Percentiles rank a stretch among this genome's conserved stretches.
Evolutionary conservation across 2,113 vertebrate genomes (phyloP).

Genomic region (Empidonax traillii): DNA sequence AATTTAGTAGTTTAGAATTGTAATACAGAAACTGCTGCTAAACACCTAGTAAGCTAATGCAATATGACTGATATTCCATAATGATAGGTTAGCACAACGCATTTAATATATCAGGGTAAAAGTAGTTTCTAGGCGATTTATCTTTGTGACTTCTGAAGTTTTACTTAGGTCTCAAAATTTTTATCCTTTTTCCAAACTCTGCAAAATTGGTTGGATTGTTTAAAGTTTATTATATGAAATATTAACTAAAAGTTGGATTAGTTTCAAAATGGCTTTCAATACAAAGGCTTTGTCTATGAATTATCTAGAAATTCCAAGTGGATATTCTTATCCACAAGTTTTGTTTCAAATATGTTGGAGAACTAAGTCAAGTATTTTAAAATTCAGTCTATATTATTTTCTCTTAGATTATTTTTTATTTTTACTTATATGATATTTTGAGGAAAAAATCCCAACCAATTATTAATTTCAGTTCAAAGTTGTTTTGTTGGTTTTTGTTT

Average conservation of each 20-base stretch:
- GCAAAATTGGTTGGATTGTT: background rate
- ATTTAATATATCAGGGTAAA: background rate
- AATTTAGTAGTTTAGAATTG: background rate
- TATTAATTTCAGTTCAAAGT: background rate
- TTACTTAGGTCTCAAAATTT: background rate
- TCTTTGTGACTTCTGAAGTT: background rate
- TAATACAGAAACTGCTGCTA: background rate
- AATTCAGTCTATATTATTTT: background rate
- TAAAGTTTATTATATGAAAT: background rate
- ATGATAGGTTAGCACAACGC: background rate
- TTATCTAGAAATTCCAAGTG: background rate
- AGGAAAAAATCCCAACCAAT: accelerated
- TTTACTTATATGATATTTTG: background rate
- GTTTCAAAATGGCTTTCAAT: background rate
- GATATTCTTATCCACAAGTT: background rate
- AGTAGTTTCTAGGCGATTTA: background rate
- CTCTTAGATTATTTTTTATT: background rate
- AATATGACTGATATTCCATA: background rate
- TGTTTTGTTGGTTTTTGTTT: accelerated
- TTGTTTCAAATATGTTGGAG: background rate
- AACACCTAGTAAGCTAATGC: background rate
- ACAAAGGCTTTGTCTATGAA: background rate
- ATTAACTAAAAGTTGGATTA: background rate
- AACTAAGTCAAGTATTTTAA: background rate
- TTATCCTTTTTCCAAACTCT: background rate